phyloP scores from a whole-genome alignment of 2,888 invertebrate species.

The Leptinotarsa haldemani region DNA sequence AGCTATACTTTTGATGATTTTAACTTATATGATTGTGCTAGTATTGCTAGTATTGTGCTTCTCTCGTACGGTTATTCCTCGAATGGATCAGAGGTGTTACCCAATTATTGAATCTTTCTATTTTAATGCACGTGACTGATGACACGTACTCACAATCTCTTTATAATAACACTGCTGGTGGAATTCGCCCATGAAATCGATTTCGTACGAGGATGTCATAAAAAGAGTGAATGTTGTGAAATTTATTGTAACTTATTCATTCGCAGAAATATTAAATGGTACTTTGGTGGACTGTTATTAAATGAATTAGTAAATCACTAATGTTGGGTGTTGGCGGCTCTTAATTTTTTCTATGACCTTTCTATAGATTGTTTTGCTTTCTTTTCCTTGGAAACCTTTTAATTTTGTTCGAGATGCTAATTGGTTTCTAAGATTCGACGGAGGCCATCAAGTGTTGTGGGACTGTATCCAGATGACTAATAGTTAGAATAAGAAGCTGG shows the following conservation, averaged over 20 bases:
- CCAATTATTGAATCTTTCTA: constrained; percentile 5
- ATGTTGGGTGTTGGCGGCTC: constrained; percentile 5
- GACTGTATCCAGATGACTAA: background rate
- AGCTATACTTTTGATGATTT: no score
- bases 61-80: background rate
- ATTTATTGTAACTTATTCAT: constrained; percentile 6
- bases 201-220: constrained; percentile 22
- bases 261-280: constrained; percentile 14
- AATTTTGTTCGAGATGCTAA: background rate
- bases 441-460: background rate
- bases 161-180: constrained; percentile 14
- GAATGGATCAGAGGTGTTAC: constrained; percentile 8
- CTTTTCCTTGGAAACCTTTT: constrained; percentile 16
- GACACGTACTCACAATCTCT: constrained; percentile 10
- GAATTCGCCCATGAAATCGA: constrained; percentile 27
- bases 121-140: background rate
- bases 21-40: no score
- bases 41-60: background rate
- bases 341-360: constrained; percentile 2
- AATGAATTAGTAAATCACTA: constrained; percentile 1
- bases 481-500: no score
- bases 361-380: background rate
- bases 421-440: background rate
- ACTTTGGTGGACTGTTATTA: constrained; percentile 1
- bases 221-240: constrained; percentile 23